phyloP scores from a whole-genome alignment of 1,140 invertebrate genomes.

The Diploscapter pachys region DNA sequence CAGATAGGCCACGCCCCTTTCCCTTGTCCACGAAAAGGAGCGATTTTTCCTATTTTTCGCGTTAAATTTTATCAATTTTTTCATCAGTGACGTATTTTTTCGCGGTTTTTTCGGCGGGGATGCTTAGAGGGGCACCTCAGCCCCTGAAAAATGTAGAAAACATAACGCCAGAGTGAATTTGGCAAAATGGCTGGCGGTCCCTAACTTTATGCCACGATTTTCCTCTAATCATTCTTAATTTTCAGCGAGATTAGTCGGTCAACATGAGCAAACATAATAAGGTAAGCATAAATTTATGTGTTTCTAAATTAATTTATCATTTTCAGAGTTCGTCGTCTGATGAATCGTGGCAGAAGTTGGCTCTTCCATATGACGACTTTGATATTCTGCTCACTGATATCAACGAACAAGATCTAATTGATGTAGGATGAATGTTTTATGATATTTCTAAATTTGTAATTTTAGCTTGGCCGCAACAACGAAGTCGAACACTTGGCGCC shows the following conservation, averaged over 20 bases:
- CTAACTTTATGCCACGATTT: neutral
- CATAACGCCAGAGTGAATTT: too few species aligned
- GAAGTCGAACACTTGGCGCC: neutral
- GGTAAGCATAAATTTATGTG: neutral
- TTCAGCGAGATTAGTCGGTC: neutral
- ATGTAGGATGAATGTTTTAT: conserved; percentile 1
- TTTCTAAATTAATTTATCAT: conserved; percentile 1
- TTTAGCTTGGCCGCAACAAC: neutral
- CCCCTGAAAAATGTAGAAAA: too few species aligned
- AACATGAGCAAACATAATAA: neutral
- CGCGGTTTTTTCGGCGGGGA: too few species aligned
- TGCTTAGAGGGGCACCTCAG: too few species aligned
- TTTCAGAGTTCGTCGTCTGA: conserved; percentile 1
- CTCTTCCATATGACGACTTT: neutral
- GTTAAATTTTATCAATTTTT: too few species aligned
- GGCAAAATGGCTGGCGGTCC: too few species aligned
- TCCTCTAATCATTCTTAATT: conserved; percentile 1
- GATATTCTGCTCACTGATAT: neutral
- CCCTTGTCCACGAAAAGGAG: too few species aligned
- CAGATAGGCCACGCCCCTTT: too few species aligned
- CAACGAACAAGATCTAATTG: neutral
- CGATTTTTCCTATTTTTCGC: too few species aligned
- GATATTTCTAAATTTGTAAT: neutral
- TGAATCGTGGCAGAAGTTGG: conserved; percentile 2
- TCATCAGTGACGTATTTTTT: too few species aligned